phyloP scores from a whole-genome alignment of 2,113 vertebrate species.

The Podilymbus podiceps region DNA sequence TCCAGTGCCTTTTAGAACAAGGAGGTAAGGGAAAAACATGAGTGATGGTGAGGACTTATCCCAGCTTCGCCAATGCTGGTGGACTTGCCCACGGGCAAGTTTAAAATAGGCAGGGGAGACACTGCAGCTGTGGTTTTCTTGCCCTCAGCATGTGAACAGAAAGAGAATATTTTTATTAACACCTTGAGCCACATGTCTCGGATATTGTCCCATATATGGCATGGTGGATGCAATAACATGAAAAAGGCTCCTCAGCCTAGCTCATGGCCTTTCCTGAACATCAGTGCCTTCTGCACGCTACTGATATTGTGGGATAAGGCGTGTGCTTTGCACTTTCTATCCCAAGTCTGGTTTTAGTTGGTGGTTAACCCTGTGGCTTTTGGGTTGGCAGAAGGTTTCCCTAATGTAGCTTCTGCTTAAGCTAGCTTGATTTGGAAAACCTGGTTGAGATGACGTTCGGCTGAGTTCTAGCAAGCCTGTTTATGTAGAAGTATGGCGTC shows the following conservation, averaged over 20 bases:
- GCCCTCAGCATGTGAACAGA: rapidly evolving
- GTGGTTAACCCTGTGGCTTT: not conserved
- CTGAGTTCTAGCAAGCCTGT: not conserved
- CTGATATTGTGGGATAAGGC: not conserved
- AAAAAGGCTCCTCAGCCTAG: not conserved
- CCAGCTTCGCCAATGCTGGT: not conserved
- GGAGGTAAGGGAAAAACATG: not conserved
- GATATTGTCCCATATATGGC: not conserved
- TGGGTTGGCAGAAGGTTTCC: not conserved
- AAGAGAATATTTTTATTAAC: not conserved
- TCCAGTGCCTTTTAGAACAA: not conserved
- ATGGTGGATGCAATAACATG: not conserved
- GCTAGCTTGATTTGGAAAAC: not conserved
- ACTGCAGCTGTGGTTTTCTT: not conserved
- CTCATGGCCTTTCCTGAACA: not conserved
- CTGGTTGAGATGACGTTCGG: not conserved
- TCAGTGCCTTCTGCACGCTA: not conserved
- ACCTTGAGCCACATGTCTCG: not conserved
- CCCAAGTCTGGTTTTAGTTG: not conserved
- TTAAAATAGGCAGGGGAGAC: not conserved
- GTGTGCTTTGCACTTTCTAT: not conserved
- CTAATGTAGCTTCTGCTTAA: not conserved
- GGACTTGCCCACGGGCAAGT: not conserved
- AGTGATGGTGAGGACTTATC: not conserved
- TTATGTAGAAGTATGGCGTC: not conserved